phyloP scores from a whole-genome alignment of 2,888 invertebrate genomes.

The Esperia sulphurella region DNA sequence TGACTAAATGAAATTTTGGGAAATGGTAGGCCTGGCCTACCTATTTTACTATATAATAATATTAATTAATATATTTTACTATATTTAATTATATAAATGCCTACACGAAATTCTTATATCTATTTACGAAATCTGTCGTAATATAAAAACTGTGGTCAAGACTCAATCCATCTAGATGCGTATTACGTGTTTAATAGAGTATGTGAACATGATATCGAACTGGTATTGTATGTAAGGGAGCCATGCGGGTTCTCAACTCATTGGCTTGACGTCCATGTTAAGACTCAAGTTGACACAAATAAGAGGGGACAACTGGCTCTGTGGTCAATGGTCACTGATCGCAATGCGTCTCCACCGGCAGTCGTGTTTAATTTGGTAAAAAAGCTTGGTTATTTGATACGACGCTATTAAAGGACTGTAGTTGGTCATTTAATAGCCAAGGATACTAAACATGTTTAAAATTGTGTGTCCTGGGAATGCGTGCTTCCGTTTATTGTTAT shows the following conservation, averaged over 20 bases:
- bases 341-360: neutral
- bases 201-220: conserved; percentile 58
- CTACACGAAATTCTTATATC: too few species aligned
- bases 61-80: too few species aligned
- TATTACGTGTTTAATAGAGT: conserved; percentile 57
- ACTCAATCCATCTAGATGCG: conserved; percentile 39
- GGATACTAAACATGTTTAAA: too few species aligned
- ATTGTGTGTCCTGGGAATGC: too few species aligned
- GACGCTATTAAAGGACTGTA: too few species aligned
- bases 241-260: conserved; percentile 44
- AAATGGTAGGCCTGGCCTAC: too few species aligned
- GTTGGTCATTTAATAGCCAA: too few species aligned
- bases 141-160: conserved; percentile 32
- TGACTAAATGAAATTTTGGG: too few species aligned
- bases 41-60: too few species aligned
- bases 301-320: conserved; percentile 29
- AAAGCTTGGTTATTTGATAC: neutral
- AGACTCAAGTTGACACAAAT: conserved; percentile 28
- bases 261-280: conserved; percentile 33
- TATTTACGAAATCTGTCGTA: neutral
- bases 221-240: conserved; percentile 37
- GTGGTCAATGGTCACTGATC: conserved; percentile 26
- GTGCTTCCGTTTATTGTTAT: too few species aligned
- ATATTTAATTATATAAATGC: too few species aligned
- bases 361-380: neutral